A percentile compares a stretch with the other conserved stretches of the same genome.
phyloP scores from a whole-genome alignment of 2,888 invertebrate genomes.

The Apomyelois bistriatella region DNA sequence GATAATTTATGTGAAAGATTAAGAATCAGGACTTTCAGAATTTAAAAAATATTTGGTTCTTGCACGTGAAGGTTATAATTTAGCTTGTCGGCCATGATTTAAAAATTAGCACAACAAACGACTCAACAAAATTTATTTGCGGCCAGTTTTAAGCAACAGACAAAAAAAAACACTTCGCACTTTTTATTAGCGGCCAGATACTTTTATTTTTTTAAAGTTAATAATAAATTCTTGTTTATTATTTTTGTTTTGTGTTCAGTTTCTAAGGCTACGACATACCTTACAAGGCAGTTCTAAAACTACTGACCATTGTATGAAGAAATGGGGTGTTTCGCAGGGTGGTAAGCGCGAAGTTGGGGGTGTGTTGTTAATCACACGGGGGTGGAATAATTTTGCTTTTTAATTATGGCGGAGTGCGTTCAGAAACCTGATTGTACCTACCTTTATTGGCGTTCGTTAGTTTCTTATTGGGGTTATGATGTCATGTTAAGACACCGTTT shows the following conservation, averaged over 20 bases:
- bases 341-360: constrained; percentile 30
- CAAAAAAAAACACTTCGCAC: background rate
- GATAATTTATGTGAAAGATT: constrained; percentile 30
- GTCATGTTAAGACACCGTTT: constrained; percentile 25
- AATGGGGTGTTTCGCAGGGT: constrained; percentile 46
- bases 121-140: constrained; percentile 18
- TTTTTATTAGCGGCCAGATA: background rate
- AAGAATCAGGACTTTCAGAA: constrained; percentile 35
- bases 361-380: constrained; percentile 61
- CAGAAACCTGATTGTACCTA: constrained; percentile 44
- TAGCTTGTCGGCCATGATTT: constrained; percentile 42
- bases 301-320: constrained; percentile 74
- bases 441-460: constrained; percentile 38
- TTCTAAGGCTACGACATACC: constrained; percentile 72
- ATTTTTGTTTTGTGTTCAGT: constrained; percentile 73
- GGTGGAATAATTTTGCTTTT: constrained; percentile 76
- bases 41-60: constrained; percentile 30
- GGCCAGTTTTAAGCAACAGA: constrained; percentile 8
- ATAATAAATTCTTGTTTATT: constrained; percentile 58
- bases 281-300: constrained; percentile 60
- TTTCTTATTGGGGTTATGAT: constrained; percentile 43
- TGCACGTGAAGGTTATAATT: constrained; percentile 50
- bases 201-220: constrained; percentile 15
- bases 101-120: constrained; percentile 35
- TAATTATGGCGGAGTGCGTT: constrained; percentile 73